A percentile compares a stretch with the other conserved stretches of the same genome.
Evolutionary conservation across 92 coral and sea anemone genomes (phyloP).

Genomic region (Galaxea fascicularis): DNA sequence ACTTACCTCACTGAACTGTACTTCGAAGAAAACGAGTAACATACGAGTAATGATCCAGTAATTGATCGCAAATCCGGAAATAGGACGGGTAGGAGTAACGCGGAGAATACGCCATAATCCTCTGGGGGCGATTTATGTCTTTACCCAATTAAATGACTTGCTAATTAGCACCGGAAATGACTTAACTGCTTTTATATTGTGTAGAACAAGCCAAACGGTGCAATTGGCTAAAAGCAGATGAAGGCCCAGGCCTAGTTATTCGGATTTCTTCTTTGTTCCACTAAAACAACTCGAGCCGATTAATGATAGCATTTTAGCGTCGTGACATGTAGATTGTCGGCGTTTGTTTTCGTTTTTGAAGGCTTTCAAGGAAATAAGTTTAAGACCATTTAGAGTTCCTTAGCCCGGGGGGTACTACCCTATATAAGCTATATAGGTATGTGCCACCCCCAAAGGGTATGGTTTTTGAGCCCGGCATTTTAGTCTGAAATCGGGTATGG

Average conservation of each 20-base stretch:
- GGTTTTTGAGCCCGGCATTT: too few species aligned
- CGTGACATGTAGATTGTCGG: neutral
- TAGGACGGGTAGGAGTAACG: conserved; percentile 19
- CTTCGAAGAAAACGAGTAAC: neutral
- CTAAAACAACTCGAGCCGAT: neutral
- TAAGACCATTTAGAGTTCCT: conserved; percentile 11
- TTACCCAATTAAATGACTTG: conserved; percentile 33
- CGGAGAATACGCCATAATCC: neutral
- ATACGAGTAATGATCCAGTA: neutral
- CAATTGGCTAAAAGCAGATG: neutral
- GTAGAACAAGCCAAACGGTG: neutral
- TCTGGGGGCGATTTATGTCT: conserved; percentile 53
- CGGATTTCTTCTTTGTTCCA: too few species aligned
- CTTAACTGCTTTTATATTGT: conserved; percentile 40
- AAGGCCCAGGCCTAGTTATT: too few species aligned
- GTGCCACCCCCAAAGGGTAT: too few species aligned
- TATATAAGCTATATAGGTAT: too few species aligned
- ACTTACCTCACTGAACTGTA: neutral
- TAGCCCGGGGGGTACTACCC: too few species aligned
- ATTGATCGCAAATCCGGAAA: conserved; percentile 49
- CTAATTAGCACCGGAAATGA: conserved; percentile 55
- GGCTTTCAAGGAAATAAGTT: neutral
- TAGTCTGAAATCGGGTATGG: too few species aligned
- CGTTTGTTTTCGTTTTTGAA: neutral
- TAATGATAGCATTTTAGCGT: neutral